A percentile compares a stretch with the other conserved stretches of the same genome.
Evolutionary conservation across 2,888 invertebrate species (phyloP).

Genomic region (Heliconius ismenius): DNA sequence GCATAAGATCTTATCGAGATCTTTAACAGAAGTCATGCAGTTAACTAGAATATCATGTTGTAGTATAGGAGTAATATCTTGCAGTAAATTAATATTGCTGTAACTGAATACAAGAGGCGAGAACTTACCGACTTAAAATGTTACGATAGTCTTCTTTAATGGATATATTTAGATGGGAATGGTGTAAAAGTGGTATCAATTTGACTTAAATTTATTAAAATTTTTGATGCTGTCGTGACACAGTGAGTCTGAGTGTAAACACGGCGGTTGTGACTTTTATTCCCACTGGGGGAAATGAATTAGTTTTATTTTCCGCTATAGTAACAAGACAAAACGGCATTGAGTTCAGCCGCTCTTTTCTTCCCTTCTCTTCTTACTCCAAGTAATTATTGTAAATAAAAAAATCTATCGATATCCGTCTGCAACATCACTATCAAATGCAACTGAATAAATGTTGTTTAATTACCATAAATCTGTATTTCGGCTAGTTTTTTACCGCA

Average conservation of each 20-base stretch:
- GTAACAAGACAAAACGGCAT: too few species aligned
- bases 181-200: slow-evolving; percentile 18
- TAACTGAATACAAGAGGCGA: slow-evolving; percentile 31
- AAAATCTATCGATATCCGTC: background rate
- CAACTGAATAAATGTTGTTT: slow-evolving; percentile 20
- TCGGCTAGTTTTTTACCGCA: slow-evolving; percentile 25
- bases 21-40: slow-evolving; percentile 6
- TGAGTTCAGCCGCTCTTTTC: too few species aligned
- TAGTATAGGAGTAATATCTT: background rate
- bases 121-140: slow-evolving; percentile 27
- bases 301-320: too few species aligned
- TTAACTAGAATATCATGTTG: slow-evolving; percentile 15
- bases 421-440: slow-evolving; percentile 15
- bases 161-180: slow-evolving; percentile 1
- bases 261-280: too few species aligned
- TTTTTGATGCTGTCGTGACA: background rate
- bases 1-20: slow-evolving; percentile 15
- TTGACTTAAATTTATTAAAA: background rate
- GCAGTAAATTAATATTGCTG: slow-evolving; percentile 26
- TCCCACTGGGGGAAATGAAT: too few species aligned
- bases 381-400: background rate
- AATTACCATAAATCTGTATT: slow-evolving; percentile 25
- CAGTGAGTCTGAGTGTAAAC: too few species aligned
- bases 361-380: too few species aligned
- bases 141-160: slow-evolving; percentile 30